Conservation (phyloP, 2,797 vertebrate genomes). For the Stomatorhinus walkeri region DNA sequence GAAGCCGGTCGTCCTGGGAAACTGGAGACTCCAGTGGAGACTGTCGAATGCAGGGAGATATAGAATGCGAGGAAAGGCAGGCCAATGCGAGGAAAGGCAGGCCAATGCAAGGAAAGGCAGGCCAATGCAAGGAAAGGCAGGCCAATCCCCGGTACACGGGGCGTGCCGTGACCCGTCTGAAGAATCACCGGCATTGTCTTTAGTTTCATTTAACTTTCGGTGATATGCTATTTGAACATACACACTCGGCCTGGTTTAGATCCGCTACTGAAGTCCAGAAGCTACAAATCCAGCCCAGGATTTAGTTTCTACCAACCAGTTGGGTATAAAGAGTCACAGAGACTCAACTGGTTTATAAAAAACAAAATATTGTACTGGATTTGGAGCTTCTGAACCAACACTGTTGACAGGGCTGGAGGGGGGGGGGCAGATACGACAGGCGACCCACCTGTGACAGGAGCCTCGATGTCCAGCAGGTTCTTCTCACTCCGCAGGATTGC, state of each 20-base stretch:
- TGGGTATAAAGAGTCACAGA: no score
- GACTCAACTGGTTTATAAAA: no score
- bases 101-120: no score
- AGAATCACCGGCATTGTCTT: not conserved
- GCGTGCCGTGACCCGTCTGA: not conserved
- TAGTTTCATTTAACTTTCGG: not conserved
- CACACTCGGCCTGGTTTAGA: not conserved
- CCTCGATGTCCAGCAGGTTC: constrained; percentile 94
- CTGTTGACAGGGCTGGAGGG: not conserved
- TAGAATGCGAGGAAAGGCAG: not conserved
- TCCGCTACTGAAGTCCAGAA: not conserved
- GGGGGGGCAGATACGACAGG: not conserved
- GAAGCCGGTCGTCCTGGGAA: not conserved
- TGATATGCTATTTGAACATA: not conserved
- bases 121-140: not conserved
- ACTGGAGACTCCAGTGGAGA: not conserved
- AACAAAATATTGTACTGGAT: no score
- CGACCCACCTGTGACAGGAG: constrained; percentile 86
- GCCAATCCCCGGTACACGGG: not conserved
- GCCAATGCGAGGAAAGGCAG: not conserved
- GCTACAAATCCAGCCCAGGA: no score
- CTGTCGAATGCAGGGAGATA: not conserved
- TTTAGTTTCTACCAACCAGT: no score
- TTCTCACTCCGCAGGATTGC: constrained; percentile 89
- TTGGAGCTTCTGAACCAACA: no score